phyloP scores from a whole-genome alignment of 2,113 vertebrate species.

The Dendrocopos noguchii region DNA sequence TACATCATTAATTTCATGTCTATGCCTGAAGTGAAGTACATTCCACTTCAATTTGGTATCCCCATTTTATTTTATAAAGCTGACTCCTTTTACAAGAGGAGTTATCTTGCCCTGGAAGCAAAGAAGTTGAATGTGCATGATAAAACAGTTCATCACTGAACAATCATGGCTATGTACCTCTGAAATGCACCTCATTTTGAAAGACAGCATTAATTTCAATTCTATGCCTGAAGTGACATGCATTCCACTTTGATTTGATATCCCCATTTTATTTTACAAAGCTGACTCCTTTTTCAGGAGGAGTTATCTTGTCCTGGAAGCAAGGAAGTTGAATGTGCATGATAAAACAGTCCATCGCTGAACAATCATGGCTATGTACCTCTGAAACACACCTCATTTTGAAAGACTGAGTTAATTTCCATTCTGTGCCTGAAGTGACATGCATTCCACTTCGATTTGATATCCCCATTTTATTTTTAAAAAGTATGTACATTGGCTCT shows the following conservation, averaged over 20 bases:
- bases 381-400: background rate
- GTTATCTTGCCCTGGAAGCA: background rate
- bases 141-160: background rate
- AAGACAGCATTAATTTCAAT: background rate
- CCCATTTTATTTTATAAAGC: background rate
- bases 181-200: background rate
- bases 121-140: background rate
- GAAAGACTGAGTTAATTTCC: background rate
- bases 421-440: background rate
- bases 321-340: background rate
- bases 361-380: background rate
- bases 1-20: background rate
- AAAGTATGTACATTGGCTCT: background rate
- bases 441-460: background rate
- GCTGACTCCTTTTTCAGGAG: background rate
- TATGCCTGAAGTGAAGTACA: background rate
- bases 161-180: background rate
- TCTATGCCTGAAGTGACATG: background rate
- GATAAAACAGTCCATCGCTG: background rate
- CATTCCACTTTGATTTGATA: background rate
- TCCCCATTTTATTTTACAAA: background rate
- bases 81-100: background rate
- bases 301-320: background rate
- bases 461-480: background rate
- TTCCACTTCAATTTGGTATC: background rate